phyloP scores from a whole-genome alignment of 2,797 vertebrate genomes.

The Margarornis squamiger region DNA sequence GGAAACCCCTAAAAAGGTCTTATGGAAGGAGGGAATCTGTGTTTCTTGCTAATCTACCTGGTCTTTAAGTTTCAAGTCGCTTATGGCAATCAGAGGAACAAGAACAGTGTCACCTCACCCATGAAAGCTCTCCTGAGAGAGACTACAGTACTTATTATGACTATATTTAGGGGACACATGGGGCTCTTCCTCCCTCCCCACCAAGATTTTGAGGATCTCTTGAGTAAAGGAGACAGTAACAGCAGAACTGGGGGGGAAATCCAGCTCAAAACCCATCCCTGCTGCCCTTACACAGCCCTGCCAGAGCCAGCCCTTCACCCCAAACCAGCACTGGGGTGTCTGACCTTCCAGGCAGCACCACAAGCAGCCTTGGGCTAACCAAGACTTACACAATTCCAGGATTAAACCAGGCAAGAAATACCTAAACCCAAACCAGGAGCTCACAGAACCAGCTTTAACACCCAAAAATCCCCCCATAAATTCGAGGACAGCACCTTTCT shows the following conservation, averaged over 20 bases:
- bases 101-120: not conserved
- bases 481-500: fast-evolving
- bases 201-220: not conserved
- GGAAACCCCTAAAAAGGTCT: fast-evolving
- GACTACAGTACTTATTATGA: not conserved
- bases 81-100: not conserved
- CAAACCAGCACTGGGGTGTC: not conserved
- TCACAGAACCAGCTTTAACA: not conserved
- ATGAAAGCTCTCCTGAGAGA: not conserved
- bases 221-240: fast-evolving
- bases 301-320: not conserved
- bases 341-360: not conserved
- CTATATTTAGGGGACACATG: not conserved
- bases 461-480: fast-evolving
- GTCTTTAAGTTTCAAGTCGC: not conserved
- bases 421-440: fast-evolving
- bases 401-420: not conserved
- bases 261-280: not conserved
- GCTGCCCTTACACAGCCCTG: not conserved
- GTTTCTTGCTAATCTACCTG: not conserved
- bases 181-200: not conserved
- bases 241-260: fast-evolving
- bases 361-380: not conserved
- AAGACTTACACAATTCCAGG: not conserved
- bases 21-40: fast-evolving